Conservation (phyloP, 2,888 invertebrate species). For the Microctonus hyperodae region DNA sequence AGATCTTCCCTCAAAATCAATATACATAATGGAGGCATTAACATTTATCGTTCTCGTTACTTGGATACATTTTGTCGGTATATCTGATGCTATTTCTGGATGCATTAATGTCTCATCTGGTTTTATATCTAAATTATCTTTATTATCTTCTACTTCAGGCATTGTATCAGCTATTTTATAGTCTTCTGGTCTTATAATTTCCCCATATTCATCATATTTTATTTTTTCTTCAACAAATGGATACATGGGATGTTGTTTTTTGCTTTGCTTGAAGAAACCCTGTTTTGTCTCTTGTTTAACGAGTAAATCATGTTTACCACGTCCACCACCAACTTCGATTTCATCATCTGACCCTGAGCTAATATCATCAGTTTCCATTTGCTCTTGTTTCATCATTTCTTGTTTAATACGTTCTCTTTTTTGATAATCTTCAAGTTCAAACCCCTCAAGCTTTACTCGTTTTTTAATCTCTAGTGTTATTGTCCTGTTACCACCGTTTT, state of each 20-base stretch:
- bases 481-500: constrained; percentile 76
- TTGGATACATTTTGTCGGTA: constrained; percentile 90
- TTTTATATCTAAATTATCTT: constrained; percentile 72
- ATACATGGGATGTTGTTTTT: constrained; percentile 96
- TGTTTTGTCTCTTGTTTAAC: constrained; percentile 78
- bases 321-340: constrained; percentile 79
- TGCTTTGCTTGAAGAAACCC: constrained; percentile 87
- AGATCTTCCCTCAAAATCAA: constrained; percentile 95
- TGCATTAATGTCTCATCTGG: constrained; percentile 68
- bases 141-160: constrained; percentile 73
- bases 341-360: constrained; percentile 87
- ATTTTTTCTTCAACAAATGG: constrained; percentile 92
- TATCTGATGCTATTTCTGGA: constrained; percentile 69
- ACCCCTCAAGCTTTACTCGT: constrained; percentile 78
- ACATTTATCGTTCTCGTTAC: constrained; percentile 78
- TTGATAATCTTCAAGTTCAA: constrained; percentile 79
- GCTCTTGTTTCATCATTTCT: constrained; percentile 62
- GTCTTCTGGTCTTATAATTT: constrained; percentile 91
- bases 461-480: constrained; percentile 76
- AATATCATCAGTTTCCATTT: constrained; percentile 71
- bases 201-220: constrained; percentile 95
- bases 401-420: constrained; percentile 70
- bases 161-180: constrained; percentile 82
- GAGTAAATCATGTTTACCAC: constrained; percentile 87
- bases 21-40: constrained; percentile 88